phyloP scores from a whole-genome alignment of 2,113 vertebrate species.

The Silurus meridionalis region DNA sequence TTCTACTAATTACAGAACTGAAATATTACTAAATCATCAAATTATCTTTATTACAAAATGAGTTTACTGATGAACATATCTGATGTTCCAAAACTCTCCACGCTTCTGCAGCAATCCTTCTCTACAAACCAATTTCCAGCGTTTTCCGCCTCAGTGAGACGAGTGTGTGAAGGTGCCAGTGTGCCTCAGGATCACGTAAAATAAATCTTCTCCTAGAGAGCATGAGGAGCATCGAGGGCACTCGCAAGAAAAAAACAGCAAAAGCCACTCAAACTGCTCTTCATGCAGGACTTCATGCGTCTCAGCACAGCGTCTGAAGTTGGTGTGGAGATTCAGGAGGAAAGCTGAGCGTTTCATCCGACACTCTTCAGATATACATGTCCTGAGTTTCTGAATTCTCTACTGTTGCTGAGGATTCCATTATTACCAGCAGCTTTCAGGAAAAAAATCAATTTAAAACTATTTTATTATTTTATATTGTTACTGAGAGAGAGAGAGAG shows the following conservation, averaged over 20 bases:
- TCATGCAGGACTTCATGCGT: not conserved
- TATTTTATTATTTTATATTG: too few species aligned
- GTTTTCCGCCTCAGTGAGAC: slow-evolving; percentile 1
- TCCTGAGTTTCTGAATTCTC: not conserved
- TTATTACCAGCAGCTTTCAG: not conserved
- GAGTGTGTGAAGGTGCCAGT: not conserved
- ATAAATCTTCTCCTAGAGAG: not conserved
- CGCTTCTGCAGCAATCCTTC: not conserved
- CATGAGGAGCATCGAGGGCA: not conserved
- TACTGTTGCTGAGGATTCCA: not conserved
- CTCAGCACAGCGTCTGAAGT: not conserved
- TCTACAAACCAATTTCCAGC: not conserved
- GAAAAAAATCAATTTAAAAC: too few species aligned
- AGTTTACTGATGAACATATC: not conserved
- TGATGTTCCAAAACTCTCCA: not conserved
- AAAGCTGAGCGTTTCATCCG: not conserved
- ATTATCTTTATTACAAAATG: not conserved
- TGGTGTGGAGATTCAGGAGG: not conserved
- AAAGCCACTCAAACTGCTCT: not conserved
- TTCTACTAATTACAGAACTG: too few species aligned
- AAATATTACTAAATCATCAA: not conserved
- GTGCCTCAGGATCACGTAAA: slow-evolving; percentile 19
- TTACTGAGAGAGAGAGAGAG: too few species aligned
- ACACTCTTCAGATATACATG: not conserved
- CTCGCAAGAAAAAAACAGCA: not conserved